Conservation (phyloP, 1,140 invertebrate genomes). For the Teleogryllus occipitalis region DNA sequence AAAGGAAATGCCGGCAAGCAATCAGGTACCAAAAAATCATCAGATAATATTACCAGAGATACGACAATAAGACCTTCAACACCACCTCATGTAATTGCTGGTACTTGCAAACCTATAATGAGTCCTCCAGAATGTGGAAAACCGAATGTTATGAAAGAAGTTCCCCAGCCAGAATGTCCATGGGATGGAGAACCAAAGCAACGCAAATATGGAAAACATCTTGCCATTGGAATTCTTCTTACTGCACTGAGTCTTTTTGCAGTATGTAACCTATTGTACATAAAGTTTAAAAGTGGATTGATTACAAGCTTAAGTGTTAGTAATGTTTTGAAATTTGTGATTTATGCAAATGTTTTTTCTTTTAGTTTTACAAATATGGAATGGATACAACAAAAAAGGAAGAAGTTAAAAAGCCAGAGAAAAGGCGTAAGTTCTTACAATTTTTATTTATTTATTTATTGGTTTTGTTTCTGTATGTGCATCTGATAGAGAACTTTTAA, state of each 20-base stretch:
- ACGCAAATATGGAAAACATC: conserved; percentile 32
- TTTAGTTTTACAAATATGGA: conserved; percentile 20
- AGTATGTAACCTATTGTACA: conserved; percentile 25
- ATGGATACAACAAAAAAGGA: not conserved
- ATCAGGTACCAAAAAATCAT: not conserved
- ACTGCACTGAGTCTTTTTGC: conserved; percentile 31
- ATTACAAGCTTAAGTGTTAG: not conserved
- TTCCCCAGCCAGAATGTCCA: not conserved
- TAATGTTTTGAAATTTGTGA: conserved; percentile 17
- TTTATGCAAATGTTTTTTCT: conserved; percentile 17
- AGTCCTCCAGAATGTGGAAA: conserved; percentile 9
- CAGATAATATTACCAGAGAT: not conserved
- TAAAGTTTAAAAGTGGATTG: not conserved
- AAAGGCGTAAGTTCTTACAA: not conserved
- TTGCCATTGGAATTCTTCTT: conserved; percentile 32
- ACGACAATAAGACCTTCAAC: not conserved
- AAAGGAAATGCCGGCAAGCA: not conserved
- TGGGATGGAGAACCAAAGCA: conserved; percentile 16
- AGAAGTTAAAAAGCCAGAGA: not conserved
- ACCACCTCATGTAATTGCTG: not conserved
- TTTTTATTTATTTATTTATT: not conserved
- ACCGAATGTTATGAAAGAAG: not conserved
- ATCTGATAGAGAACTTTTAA: not conserved
- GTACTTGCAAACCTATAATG: not conserved
- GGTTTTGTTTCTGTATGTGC: not conserved